Evolutionary conservation across 1,140 invertebrate genomes (phyloP), one percentile per base, ranked within the genome.

Genomic region (Hypsibius dujardini): DNA sequence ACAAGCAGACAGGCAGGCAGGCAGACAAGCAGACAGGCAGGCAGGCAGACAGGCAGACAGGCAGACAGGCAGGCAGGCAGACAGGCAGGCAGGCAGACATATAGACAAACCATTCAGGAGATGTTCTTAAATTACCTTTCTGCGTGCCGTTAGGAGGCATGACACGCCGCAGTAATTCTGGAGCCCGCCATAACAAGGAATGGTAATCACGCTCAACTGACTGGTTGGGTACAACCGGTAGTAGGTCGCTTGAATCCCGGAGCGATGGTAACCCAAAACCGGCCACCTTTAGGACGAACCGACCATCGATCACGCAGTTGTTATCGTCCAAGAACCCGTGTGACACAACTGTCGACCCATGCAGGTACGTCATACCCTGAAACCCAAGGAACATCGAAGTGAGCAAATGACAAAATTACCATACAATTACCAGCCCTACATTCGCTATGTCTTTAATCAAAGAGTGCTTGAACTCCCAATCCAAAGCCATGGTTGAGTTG

Each of bases 261-360:
- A 56, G 50, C 7, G 50, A 56, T n/a, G 87, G 85, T 2, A 98
- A 80, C 1, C 95, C 95, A 78, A 98, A 98, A 79, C 98, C 94
- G 0, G 94, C 89, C 56, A 98, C 89, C 84, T 98, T 98, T 1
- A 98, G 82, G 0, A 96, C 92, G 78, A 98, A 98, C 47, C 94
- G 84, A 40, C 89, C 92, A 77, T 98, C 95, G 0, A 99, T 93
- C 0, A 99, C 89, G 79, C 95, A 98, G 78, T 98, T 98, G 46
- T 90, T 90, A 0, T 94, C 97, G 77, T 95, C 98, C 7, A 99
- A 81, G 76, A 89, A 89, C 0, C 95, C 95, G 78, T 98, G 95
- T 28, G 87, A 90, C 74, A 86, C 87, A 1, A 98, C 86, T 74
- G 92, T 89, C 59, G 88, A 91, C 59, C 84, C 84, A 77, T 98